Conservation (phyloP, 2,888 invertebrate species). For the Acheta domesticus region DNA sequence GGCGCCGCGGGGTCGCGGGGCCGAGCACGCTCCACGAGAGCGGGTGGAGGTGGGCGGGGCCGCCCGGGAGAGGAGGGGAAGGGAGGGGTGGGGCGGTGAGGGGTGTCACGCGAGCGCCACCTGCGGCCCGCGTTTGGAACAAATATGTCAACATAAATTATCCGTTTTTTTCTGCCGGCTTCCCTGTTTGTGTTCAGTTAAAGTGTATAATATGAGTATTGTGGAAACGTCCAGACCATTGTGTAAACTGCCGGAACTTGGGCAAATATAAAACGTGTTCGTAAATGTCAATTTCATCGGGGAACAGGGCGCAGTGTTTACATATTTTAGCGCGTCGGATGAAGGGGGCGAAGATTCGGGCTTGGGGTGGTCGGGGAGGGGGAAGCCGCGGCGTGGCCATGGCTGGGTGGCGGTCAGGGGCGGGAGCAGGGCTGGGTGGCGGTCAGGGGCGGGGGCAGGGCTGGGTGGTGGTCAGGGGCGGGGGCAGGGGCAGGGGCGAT, state of each 20-base stretch:
- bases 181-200: constrained; percentile 7
- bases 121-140: neutral
- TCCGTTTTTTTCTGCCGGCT: neutral
- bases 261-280: no score
- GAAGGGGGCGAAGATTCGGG: no score
- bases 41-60: neutral
- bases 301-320: no score
- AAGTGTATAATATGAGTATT: neutral
- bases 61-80: neutral
- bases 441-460: no score
- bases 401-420: no score
- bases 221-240: neutral
- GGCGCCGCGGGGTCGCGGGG: neutral
- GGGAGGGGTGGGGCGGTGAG: neutral
- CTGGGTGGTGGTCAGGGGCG: no score
- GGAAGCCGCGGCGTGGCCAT: no score
- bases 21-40: neutral
- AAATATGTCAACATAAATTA: constrained; percentile 5
- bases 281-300: no score
- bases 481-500: no score
- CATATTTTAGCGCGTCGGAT: no score
- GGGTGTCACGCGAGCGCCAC: neutral
- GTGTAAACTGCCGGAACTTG: neutral
- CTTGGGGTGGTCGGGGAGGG: no score
- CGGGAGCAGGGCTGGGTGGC: no score